Base-by-base conservation (phyloP, 2,113 vertebrate genomes). In the Hiodon tergisus region DNA sequence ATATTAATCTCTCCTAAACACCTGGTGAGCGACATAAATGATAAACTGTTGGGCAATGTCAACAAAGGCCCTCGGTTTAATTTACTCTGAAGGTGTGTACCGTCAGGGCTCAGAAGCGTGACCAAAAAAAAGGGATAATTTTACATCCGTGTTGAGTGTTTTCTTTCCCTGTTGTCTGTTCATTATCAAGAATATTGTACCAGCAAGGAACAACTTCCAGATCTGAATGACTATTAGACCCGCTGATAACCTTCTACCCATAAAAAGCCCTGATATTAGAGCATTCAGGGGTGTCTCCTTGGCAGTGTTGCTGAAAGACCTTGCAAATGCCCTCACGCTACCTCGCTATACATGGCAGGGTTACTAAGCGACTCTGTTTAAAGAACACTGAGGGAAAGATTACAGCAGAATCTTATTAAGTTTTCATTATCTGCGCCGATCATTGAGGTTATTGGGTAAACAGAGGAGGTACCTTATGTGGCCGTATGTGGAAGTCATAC, bases 401-500 rank as follows among this genome's bases (percentile, higher is more conserved):
- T 77, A 79, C 77, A 47, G 79, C 78, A 76, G 74, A 70, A 77
- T 78, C 81, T 83, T 84, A 86, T 86, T 87, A 83, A 89, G 84
- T 81, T 89, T 83, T 83, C 77, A 77, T 88, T 84, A 86, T 85
- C 81, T 75, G 73, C 14, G 0, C 77, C 81, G 80, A 80, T 79
- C 82, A 83, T 86, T 84, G 81, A 84, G 79, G 81, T 80, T 78
- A 75, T 77, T 81, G 83, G 83, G 88, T 81, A 88, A 89, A 89
- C 82, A 88, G 17, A 48, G 74, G 31, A 77, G 83, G 69, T 4
- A 76, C 73, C 76, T 60, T 55, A 13, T 76, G 66, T 6, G 62
- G 69, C 69, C 67, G 74, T 70, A 68, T 73, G 79, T 70, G 48
- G 79, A 61, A 80, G 71, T 76, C 72, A 65, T 59, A 67, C 75